Evolutionary conservation across 2,888 invertebrate genomes (phyloP).

Genomic region (Callyntrura sp.): DNA sequence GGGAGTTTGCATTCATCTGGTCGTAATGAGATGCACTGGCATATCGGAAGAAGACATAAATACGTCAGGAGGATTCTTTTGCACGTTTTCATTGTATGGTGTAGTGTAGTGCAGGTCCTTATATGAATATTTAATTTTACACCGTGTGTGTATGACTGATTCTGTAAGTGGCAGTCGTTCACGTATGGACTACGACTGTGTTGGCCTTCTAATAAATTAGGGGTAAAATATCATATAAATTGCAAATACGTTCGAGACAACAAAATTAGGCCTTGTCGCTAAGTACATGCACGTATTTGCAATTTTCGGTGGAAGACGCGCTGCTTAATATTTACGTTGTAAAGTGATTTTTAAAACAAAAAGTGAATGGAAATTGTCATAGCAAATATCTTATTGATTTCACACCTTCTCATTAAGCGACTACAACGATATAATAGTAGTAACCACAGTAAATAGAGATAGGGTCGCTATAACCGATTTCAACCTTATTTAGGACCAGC

Average conservation of each 20-base stretch:
- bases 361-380: conserved; percentile 51
- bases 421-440: conserved; percentile 49
- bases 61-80: conserved; percentile 41
- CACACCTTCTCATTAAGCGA: conserved; percentile 67
- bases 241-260: neutral
- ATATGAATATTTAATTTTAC: neutral
- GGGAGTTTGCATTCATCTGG: conserved; percentile 8
- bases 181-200: conserved; percentile 48
- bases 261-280: neutral
- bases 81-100: neutral
- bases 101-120: neutral
- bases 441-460: no score
- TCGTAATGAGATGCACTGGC: conserved; percentile 1
- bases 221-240: no score
- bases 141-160: neutral
- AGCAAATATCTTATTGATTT: conserved; percentile 60
- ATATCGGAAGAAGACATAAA: conserved; percentile 50
- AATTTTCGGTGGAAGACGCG: neutral
- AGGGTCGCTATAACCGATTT: no score
- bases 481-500: no score
- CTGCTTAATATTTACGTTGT: neutral
- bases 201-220: conserved; percentile 56
- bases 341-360: neutral
- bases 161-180: conserved; percentile 33
- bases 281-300: neutral